A percentile compares a stretch with the other conserved stretches of the same genome.
These are phyloP conservation scores for Rousettus madagascariensis DNA, from an alignment of 2,797 vertebrate genomes.

Conservation along the genomic window DNA sequence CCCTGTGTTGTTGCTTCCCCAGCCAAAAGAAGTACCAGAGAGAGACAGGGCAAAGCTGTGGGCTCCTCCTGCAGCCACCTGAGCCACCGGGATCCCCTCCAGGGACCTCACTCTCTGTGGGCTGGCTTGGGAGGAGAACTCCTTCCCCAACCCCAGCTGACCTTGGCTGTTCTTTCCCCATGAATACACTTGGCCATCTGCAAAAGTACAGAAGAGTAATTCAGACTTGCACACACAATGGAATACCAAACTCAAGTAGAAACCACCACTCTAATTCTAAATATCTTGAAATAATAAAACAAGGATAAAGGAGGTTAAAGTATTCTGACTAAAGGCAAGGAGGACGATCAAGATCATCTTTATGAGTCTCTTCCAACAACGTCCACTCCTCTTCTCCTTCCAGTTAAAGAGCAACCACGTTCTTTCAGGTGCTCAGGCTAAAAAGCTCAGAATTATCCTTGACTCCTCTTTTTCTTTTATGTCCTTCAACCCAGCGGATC, in stretches of 20 bases:
- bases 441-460: neutral
- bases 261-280: neutral
- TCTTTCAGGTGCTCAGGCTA: neutral
- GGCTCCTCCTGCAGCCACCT: conserved; percentile 83
- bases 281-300: neutral
- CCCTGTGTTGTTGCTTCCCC: conserved; percentile 82
- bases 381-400: neutral
- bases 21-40: conserved; percentile 81
- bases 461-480: neutral
- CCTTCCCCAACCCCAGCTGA: conserved; percentile 80
- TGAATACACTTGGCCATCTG: conserved; percentile 82
- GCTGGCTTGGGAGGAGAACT: rapidly evolving
- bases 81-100: conserved; percentile 79
- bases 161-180: conserved; percentile 82
- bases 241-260: conserved; percentile 42
- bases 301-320: neutral
- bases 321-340: neutral
- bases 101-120: conserved; percentile 77
- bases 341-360: neutral
- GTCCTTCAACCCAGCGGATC: neutral
- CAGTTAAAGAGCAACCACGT: neutral
- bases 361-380: neutral
- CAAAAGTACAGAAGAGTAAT: conserved; percentile 42
- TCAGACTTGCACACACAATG: neutral
- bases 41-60: conserved; percentile 81